Percentiles rank a stretch among this genome's conserved stretches.
phyloP scores from a whole-genome alignment of 2,888 invertebrate species.

The Penaeus monodon region DNA sequence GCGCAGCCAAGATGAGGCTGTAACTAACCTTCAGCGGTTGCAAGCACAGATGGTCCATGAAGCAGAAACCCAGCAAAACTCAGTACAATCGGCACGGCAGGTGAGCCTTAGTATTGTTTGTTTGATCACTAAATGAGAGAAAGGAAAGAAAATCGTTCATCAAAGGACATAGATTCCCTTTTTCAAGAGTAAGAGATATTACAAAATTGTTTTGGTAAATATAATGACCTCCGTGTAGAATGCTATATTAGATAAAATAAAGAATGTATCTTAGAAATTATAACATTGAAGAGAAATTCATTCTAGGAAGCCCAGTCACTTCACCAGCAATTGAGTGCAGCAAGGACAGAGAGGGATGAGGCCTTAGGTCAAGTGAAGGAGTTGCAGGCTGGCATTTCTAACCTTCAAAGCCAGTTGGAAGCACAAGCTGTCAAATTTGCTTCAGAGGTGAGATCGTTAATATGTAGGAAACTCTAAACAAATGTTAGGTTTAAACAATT shows the following conservation, averaged over 20 bases:
- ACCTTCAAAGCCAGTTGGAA: constrained; percentile 35
- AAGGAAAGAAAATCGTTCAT: neutral
- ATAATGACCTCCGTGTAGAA: neutral
- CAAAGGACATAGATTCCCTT: constrained; percentile 3
- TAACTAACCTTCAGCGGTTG: neutral
- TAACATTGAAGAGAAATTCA: neutral
- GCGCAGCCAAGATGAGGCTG: constrained; percentile 21
- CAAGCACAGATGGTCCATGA: constrained; percentile 36
- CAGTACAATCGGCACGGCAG: constrained; percentile 30
- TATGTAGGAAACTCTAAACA: neutral
- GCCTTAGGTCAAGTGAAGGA: constrained; percentile 1
- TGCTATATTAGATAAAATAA: too few relatives aligned
- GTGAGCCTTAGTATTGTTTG: constrained; percentile 21
- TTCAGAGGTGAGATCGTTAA: constrained; percentile 18
- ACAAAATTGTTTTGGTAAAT: too few relatives aligned
- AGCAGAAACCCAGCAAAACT: constrained; percentile 25
- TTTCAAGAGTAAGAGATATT: neutral
- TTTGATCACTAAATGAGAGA: constrained; percentile 23
- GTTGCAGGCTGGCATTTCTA: constrained; percentile 26
- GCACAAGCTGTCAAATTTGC: constrained; percentile 19
- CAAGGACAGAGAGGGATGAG: constrained; percentile 35
- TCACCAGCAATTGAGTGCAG: constrained; percentile 5
- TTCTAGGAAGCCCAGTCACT: constrained; percentile 31
- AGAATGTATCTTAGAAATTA: neutral
- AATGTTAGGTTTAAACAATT: too few relatives aligned